Evolutionary conservation across 1,140 invertebrate species (phyloP).

Genomic region (Lysiphlebus fabarum): DNA sequence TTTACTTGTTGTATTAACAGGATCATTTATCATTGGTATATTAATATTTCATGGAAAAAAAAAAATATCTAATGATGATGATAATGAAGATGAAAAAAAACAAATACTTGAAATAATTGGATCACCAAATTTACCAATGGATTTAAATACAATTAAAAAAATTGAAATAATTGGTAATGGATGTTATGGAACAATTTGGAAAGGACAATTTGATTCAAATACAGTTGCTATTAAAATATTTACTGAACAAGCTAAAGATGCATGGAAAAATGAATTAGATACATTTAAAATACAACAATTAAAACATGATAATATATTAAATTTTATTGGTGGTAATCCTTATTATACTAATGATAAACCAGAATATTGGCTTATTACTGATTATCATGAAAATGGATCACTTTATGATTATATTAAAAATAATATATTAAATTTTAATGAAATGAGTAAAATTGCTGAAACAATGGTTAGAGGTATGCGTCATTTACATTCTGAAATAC

Average conservation of each 20-base stretch:
- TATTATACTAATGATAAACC: conserved; percentile 77
- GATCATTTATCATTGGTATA: not conserved
- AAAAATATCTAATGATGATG: conserved; percentile 24
- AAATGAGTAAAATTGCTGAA: conserved; percentile 83
- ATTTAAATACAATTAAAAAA: conserved; percentile 68
- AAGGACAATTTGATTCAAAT: conserved; percentile 73
- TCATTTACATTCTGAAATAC: conserved; percentile 90
- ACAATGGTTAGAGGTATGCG: conserved; percentile 87
- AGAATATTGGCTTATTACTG: conserved; percentile 93
- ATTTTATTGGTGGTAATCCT: conserved; percentile 87
- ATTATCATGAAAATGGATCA: conserved; percentile 91
- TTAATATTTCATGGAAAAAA: not conserved
- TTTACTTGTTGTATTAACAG: not conserved
- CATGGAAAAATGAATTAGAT: conserved; percentile 83
- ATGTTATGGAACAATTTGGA: conserved; percentile 95
- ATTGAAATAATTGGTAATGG: conserved; percentile 88
- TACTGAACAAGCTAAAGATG: conserved; percentile 65
- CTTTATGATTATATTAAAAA: conserved; percentile 93
- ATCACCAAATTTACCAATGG: conserved; percentile 57
- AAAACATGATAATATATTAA: conserved; percentile 88
- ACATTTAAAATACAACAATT: conserved; percentile 89
- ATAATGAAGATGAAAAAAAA: conserved; percentile 62
- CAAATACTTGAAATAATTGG: conserved; percentile 57
- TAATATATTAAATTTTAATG: conserved; percentile 81
- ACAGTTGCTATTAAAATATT: conserved; percentile 76